Base-by-base conservation (phyloP, 2,888 invertebrate species). In the Cosmia trapezina region DNA sequence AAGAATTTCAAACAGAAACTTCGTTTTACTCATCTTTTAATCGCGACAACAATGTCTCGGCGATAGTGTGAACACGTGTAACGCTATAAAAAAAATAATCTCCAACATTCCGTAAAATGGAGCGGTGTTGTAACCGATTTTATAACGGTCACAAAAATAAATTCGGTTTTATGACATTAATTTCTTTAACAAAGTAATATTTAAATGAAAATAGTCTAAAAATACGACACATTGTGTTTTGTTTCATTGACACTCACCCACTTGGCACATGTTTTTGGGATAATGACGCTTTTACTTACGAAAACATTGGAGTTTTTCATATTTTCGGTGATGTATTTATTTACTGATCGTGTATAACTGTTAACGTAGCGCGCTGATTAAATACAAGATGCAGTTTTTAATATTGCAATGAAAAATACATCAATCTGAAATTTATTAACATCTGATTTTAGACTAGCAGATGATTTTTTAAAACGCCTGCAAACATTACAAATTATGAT, bases 221-320 rank as follows among this genome's bases (percentile, higher is more conserved):
- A 85, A 89, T 89, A 90, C 76, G 56, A 54, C 54, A 84, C 88
- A 87, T 86, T 86, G 83, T 89, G 87, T 89, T 87, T 85, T 87
- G 86, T 89, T 85, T 84, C 89, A 86, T 93, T 94, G 94, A 95
- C 93, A 94, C 92, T 95, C 95, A 94, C 95, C 94, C 89, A 95
- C 92, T 96, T 95, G 96, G 95, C 95, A 95, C 89, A 63, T 83
- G 77, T 81, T 74, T 86, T 86, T 72, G 73, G 80, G 69, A 84
- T 81, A 84, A 83, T 84, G 81, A 84, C 83, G 86, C 86, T 89
- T 87, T 90, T 87, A 86, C 89, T 85, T 85, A 87, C 85, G 73
- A 89, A 88, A 90, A 90, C 85, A 89, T 86, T 87, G 78, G 76
- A 83, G 70, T 73, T 83, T 80, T 83, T 88, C 81, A 84, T 84